Evolutionary conservation across 2,888 invertebrate genomes (phyloP).

Genomic region (Chorisops tibialis): DNA sequence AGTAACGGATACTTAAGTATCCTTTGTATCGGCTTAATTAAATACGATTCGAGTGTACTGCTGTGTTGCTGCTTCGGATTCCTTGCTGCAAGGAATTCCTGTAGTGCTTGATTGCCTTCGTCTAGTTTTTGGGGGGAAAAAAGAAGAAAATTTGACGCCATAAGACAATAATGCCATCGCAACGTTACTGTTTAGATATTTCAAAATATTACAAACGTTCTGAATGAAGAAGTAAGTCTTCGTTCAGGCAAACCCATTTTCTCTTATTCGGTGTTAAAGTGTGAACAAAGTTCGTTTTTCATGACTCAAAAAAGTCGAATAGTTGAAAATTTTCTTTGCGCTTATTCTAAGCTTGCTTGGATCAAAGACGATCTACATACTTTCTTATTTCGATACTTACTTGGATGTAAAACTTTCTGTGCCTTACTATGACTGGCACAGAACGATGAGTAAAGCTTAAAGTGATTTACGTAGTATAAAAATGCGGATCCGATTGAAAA

Average conservation of each 20-base stretch:
- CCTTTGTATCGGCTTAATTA: conserved; percentile 98
- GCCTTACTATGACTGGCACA: conserved; percentile 98
- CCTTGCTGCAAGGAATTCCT: conserved; percentile 89
- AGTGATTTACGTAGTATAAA: conserved; percentile 96
- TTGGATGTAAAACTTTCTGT: conserved; percentile 96
- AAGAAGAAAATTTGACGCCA: no score
- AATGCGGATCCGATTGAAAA: conserved; percentile 96
- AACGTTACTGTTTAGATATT: no score
- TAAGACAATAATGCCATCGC: no score
- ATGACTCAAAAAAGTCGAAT: no score
- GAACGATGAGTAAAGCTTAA: conserved; percentile 98
- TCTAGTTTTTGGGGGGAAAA: conserved; percentile 60
- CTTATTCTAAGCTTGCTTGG: no score
- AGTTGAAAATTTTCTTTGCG: no score
- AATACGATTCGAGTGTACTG: conserved; percentile 92
- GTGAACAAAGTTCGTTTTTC: no score
- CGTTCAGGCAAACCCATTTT: no score
- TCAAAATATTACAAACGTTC: no score
- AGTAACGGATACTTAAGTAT: conserved; percentile 96
- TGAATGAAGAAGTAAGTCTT: no score
- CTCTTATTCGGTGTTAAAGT: no score
- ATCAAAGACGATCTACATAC: no score
- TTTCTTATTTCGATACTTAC: conserved; percentile 69
- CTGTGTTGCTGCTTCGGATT: conserved; percentile 97
- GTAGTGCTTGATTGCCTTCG: conserved; percentile 93